Conservation (phyloP, 2,113 vertebrate species). For the Electrona antarctica region DNA sequence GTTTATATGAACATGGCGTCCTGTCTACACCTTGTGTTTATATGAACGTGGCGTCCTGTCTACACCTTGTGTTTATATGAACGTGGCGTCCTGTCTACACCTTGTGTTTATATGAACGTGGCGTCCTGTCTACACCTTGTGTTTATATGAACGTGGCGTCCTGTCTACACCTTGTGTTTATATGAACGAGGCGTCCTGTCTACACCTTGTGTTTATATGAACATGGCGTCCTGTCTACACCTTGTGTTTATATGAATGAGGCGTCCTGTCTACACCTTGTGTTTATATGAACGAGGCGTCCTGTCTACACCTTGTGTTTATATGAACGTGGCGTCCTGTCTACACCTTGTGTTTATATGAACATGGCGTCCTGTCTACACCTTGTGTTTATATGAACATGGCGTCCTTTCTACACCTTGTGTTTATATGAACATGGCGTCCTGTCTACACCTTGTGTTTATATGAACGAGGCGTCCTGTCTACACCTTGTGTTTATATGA, state of each 20-base stretch:
- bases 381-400: no score
- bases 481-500: no score
- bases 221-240: not conserved
- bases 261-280: constrained; percentile 3
- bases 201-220: no score
- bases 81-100: not conserved
- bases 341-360: no score
- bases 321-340: not conserved
- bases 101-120: no score
- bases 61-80: no score
- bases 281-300: not conserved
- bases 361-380: not conserved
- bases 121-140: constrained; percentile 3
- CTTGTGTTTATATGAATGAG: no score
- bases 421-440: not conserved
- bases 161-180: no score
- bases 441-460: no score
- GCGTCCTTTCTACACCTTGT: constrained; percentile 3
- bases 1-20: not conserved
- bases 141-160: not conserved
- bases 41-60: not conserved
- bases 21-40: no score
- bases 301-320: no score
- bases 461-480: not conserved
- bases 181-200: not conserved